Evolutionary conservation across 1,140 invertebrate species (phyloP), one percentile per base, ranked within the genome.

Genomic region (Saccostrea cuccullata): DNA sequence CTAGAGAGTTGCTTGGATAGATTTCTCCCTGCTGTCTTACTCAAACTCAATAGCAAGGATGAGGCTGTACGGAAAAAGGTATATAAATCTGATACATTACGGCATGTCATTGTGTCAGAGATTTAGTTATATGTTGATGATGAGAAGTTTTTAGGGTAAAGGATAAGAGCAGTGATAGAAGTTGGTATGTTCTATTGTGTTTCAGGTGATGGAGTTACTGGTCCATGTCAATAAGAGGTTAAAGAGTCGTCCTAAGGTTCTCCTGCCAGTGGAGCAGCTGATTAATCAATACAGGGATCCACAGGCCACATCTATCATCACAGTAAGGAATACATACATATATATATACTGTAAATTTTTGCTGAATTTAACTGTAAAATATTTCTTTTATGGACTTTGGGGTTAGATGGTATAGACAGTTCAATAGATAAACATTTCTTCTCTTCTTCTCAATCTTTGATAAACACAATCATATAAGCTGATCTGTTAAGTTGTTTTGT

Each of bases 161-260:
- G 1, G 5, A 47, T 47, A 47, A 5, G 47, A 47, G 1, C 47
- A 47, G 47, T 47, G 47, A 47, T 6, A 47, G 30, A 36, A 36
- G 30, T 36, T 2, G 2, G 47, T 9, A 47, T 47, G 67, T 15
- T 83, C 55, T 47, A 47, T 82, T 89, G 30, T 84, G 17, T 92
- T 91, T 64, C 86, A 98, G 96, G 97, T 99, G 12, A 98, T 99
- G 97, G 98, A 99, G 94, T 95, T 99, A n/a, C 94, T 99, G 30
- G 97, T 98, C 85, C 98, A 99, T 94, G 97, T 99, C 40, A 99
- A 98, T 94, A 98, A 98, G 93, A 95, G 98, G 87, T 95, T 98
- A 26, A 98, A 98, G 94, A 98, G 97, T 90, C 95, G 98, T 73
- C 96, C 97, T 11, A 96, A 96, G 93, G 97, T 99, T 2, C 97